phyloP scores from a whole-genome alignment of 2,888 invertebrate species.

The Lordiphosa fenestrarum region DNA sequence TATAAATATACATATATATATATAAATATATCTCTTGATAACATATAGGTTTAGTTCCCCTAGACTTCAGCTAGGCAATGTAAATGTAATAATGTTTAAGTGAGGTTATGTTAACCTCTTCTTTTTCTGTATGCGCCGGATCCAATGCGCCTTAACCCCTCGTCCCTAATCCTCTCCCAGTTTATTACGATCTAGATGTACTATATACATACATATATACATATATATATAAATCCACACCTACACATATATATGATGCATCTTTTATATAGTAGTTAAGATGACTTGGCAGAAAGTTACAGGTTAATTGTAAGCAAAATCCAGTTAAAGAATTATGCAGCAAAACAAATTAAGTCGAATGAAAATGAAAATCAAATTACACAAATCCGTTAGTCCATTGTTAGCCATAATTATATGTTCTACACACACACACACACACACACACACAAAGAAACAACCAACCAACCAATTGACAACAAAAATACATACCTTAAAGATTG shows the following conservation, averaged over 20 bases:
- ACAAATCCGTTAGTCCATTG: constrained; percentile 10
- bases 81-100: constrained; percentile 44
- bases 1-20: constrained; percentile 2
- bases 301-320: constrained; percentile 36
- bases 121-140: background rate
- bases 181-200: constrained; percentile 57
- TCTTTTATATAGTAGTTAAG: constrained; percentile 63
- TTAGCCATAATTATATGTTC: constrained; percentile 10
- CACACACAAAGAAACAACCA: constrained; percentile 8
- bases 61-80: constrained; percentile 27
- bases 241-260: too few relatives aligned
- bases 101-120: constrained; percentile 67
- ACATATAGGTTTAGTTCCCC: constrained; percentile 15
- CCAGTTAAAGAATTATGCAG: constrained; percentile 9
- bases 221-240: constrained; percentile 25
- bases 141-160: too few relatives aligned
- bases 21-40: constrained; percentile 5
- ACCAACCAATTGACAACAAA: constrained; percentile 23
- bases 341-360: constrained; percentile 6
- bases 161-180: too few relatives aligned
- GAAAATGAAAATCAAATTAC: constrained; percentile 4
- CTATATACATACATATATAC: constrained; percentile 6
- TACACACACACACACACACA: constrained; percentile 2
- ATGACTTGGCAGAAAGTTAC: constrained; percentile 39
- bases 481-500: constrained; percentile 31